These are phyloP conservation scores for Dasysyrphus albostriatus DNA, from an alignment of 2,888 invertebrate species.

Conservation along the genomic window DNA sequence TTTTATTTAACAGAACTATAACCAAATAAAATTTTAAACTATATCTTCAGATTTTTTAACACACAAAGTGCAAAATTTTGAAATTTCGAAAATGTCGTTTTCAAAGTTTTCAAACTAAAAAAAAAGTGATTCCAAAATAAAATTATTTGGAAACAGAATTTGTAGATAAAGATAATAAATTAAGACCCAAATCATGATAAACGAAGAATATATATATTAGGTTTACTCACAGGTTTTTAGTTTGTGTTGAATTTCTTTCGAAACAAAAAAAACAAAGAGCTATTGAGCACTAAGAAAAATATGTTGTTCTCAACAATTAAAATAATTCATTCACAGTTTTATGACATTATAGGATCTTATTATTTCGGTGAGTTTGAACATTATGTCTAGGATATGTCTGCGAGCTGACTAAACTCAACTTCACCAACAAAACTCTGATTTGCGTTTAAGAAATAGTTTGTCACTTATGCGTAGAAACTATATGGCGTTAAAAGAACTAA, in stretches of 20 bases:
- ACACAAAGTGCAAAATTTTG: too few relatives aligned
- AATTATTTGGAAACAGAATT: too few relatives aligned
- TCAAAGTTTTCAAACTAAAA: too few relatives aligned
- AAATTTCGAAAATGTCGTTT: too few relatives aligned
- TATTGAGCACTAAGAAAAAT: not conserved
- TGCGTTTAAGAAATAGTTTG: not conserved
- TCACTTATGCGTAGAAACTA: not conserved
- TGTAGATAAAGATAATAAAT: too few relatives aligned
- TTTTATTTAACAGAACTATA: too few relatives aligned
- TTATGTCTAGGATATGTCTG: not conserved
- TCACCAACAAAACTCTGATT: not conserved
- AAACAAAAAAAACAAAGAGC: not conserved
- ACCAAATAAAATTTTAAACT: too few relatives aligned
- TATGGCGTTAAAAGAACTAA: not conserved
- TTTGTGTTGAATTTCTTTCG: not conserved
- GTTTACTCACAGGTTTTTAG: not conserved
- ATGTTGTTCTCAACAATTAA: not conserved
- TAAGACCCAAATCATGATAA: too few relatives aligned
- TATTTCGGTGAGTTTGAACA: constrained; percentile 18
- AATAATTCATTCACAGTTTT: constrained; percentile 10
- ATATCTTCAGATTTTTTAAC: too few relatives aligned
- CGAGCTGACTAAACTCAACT: not conserved
- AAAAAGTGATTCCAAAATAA: too few relatives aligned
- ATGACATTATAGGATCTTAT: constrained; percentile 15
- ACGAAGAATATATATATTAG: too few relatives aligned